Conservation (phyloP, 2,113 vertebrate genomes). For the Cariama cristata region DNA sequence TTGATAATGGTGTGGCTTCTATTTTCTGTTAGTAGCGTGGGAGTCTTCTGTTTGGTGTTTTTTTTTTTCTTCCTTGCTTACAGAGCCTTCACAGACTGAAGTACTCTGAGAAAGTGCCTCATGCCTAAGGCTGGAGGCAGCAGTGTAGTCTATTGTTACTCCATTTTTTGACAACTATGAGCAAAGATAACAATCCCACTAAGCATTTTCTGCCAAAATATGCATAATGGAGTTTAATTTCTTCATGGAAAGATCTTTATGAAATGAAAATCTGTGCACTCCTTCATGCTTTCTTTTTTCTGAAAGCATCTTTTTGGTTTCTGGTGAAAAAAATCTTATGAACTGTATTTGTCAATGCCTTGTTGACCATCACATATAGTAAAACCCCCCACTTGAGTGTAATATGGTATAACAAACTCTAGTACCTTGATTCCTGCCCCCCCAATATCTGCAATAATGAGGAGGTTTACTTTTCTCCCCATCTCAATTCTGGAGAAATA, state of each 20-base stretch:
- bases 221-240: background rate
- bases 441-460: background rate
- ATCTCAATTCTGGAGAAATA: background rate
- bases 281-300: background rate
- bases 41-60: background rate
- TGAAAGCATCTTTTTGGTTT: background rate
- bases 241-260: background rate
- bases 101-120: background rate
- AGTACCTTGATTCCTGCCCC: background rate
- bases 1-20: background rate
- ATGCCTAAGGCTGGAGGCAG: background rate
- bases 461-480: background rate
- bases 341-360: background rate
- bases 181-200: background rate
- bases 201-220: background rate
- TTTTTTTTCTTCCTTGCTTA: background rate
- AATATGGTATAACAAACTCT: background rate
- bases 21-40: background rate
- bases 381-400: background rate
- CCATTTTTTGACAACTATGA: background rate
- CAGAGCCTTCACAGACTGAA: background rate
- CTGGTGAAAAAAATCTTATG: background rate
- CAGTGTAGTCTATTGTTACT: background rate
- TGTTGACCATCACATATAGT: background rate
- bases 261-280: background rate